These are phyloP conservation scores for Heliconius hewitsoni DNA, from an alignment of 1,140 invertebrate genomes.

Conservation along the genomic window DNA sequence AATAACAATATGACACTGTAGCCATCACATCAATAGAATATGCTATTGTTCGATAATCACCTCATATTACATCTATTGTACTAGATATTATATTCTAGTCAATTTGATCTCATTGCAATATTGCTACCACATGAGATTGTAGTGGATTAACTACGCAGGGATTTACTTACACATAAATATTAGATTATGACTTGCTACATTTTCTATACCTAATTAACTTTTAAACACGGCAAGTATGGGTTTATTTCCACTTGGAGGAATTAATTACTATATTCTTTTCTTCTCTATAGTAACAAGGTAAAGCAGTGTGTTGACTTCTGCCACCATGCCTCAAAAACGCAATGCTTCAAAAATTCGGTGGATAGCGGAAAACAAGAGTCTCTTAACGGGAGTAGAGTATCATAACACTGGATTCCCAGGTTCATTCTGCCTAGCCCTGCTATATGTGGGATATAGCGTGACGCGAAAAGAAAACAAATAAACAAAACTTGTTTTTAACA, in stretches of 20 bases:
- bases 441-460: background rate
- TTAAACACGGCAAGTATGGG: background rate
- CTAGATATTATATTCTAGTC: background rate
- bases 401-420: too few relatives aligned
- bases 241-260: background rate
- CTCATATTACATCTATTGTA: background rate
- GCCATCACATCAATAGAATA: background rate
- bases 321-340: background rate
- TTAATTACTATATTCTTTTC: background rate
- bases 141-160: background rate
- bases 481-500: too few relatives aligned
- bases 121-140: background rate
- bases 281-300: background rate
- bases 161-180: background rate
- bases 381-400: too few relatives aligned
- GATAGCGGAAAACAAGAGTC: too few relatives aligned
- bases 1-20: background rate
- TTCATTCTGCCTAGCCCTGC: too few relatives aligned
- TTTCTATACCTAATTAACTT: background rate
- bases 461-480: too few relatives aligned
- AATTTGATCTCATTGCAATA: background rate
- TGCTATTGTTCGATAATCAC: background rate
- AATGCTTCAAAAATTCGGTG: background rate
- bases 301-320: background rate
- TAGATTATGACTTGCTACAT: background rate